Conservation (phyloP, 2,113 vertebrate genomes). For the Mola mola region DNA sequence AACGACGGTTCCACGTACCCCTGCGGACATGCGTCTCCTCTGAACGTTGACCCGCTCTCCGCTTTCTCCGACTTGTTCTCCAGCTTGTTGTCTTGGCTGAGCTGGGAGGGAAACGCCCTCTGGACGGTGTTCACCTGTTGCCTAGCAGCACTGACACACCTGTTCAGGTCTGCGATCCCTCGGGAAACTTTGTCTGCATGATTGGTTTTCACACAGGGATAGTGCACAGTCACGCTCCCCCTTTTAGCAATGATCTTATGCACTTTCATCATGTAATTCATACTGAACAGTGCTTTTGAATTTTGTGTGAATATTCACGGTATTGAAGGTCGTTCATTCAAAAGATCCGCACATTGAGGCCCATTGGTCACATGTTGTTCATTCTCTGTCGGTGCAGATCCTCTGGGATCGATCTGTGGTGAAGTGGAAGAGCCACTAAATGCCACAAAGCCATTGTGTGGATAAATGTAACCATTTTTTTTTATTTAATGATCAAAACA, state of each 20-base stretch:
- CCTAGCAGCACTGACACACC: conserved; percentile 49
- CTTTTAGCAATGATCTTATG: no score
- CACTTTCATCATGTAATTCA: no score
- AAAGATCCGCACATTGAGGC: neutral
- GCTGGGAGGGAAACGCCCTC: conserved; percentile 35
- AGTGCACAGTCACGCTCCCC: neutral
- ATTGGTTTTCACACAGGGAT: neutral
- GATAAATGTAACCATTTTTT: neutral
- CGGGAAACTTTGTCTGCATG: conserved; percentile 16
- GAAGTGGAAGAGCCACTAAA: neutral
- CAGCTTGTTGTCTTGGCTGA: neutral
- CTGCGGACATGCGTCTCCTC: no score
- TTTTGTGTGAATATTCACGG: no score
- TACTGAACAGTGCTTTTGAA: no score
- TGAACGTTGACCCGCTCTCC: conserved; percentile 10
- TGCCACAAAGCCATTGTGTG: conserved; percentile 10
- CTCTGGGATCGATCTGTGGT: conserved; percentile 21
- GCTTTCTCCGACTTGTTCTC: neutral
- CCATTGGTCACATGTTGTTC: conserved; percentile 2
- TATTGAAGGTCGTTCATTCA: conserved; percentile 5
- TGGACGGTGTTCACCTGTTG: conserved; percentile 36
- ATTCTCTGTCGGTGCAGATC: neutral
- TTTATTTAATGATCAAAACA: conserved; percentile 10
- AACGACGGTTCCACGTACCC: no score
- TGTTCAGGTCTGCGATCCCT: conserved; percentile 18